Conservation (phyloP, 2,797 vertebrate genomes). For the Octomys mimax region DNA sequence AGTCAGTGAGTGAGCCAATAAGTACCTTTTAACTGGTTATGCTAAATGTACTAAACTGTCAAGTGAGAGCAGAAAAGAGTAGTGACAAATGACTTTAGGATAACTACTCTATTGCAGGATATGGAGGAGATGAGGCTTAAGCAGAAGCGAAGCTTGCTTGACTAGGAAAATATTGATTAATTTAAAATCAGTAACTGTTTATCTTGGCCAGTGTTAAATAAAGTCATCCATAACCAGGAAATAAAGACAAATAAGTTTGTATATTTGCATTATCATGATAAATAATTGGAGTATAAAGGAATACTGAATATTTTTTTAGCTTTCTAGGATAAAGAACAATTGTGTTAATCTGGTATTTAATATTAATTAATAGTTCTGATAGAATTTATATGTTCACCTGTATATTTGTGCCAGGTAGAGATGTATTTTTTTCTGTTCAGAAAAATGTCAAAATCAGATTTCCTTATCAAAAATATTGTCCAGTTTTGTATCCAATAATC, state of each 20-base stretch:
- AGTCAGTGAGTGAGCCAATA: slow-evolving; percentile 5
- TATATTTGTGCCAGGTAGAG: not conserved
- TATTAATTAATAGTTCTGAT: not conserved
- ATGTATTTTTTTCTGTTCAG: not conserved
- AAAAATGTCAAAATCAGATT: not conserved
- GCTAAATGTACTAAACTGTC: not conserved
- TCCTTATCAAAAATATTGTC: not conserved
- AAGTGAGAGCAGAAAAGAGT: not conserved
- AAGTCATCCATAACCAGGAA: not conserved
- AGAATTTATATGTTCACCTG: not conserved
- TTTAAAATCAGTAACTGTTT: not conserved
- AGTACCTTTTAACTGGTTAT: slow-evolving; percentile 26
- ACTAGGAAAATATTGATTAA: not conserved
- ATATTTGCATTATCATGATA: not conserved
- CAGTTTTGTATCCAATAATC: not conserved
- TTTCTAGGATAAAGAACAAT: not conserved
- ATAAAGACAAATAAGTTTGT: not conserved
- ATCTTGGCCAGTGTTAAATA: not conserved
- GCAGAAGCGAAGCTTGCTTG: not conserved
- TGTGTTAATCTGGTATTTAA: not conserved
- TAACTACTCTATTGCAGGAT: not conserved
- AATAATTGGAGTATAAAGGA: not conserved
- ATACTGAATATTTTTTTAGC: not conserved
- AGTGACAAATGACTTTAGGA: not conserved
- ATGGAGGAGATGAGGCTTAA: not conserved